Conservation (phyloP, 1,140 invertebrate species). For the Eurosta solidaginis region DNA sequence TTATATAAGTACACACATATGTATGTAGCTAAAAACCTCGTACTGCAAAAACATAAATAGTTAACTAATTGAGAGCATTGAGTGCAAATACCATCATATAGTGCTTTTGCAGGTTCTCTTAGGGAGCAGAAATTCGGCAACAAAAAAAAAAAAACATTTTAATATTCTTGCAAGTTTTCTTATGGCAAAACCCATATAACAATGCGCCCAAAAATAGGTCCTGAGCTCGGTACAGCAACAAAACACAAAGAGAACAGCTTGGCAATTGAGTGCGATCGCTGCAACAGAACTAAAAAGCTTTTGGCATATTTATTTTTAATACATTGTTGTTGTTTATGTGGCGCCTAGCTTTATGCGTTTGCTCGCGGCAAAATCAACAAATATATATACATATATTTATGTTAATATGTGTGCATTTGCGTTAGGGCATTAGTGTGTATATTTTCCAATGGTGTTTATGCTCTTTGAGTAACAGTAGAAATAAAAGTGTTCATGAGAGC, state of each 20-base stretch:
- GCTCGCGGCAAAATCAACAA: background rate
- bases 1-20: no score
- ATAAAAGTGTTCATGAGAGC: background rate
- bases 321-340: background rate
- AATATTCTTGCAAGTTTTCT: no score
- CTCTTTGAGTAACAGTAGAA: background rate
- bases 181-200: no score
- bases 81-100: no score
- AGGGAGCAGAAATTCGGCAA: no score
- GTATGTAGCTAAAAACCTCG: no score
- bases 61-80: no score
- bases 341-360: constrained; percentile 6
- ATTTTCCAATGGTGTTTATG: background rate
- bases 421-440: background rate
- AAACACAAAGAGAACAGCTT: background rate
- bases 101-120: no score
- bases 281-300: background rate
- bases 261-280: background rate
- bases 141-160: no score
- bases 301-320: background rate
- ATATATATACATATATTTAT: background rate
- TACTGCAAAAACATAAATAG: no score
- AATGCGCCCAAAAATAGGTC: background rate
- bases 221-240: background rate
- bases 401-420: background rate